These are phyloP conservation scores for Hirtodrosophila duncani DNA, from an alignment of 2,888 invertebrate genomes.

Conservation along the genomic window DNA sequence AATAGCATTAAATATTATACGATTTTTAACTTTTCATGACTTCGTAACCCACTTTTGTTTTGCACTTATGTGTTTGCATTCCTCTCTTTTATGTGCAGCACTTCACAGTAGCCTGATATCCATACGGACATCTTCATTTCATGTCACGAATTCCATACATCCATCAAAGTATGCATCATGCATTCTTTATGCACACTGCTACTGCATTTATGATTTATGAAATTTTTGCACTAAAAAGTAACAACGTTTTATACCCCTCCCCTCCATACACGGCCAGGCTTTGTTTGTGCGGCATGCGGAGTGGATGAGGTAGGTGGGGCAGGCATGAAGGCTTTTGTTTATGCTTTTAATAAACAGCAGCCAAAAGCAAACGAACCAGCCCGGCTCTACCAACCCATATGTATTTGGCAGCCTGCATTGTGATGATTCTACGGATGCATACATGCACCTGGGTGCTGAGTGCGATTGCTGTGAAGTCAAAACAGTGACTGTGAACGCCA, in stretches of 20 bases:
- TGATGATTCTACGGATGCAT: slow-evolving; percentile 32
- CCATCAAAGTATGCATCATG: slow-evolving; percentile 35
- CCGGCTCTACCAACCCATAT: slow-evolving; percentile 18
- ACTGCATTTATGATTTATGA: slow-evolving; percentile 59
- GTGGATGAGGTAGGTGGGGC: too few species aligned
- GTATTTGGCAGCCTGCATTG: slow-evolving; percentile 24
- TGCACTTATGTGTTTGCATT: too few species aligned
- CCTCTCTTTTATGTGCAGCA: background rate
- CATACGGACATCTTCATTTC: slow-evolving; percentile 14
- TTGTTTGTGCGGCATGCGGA: slow-evolving; percentile 20
- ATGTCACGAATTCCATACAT: slow-evolving; percentile 23
- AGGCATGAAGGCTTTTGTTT: slow-evolving; percentile 36
- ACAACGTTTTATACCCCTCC: too few species aligned
- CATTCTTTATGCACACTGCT: slow-evolving; percentile 19
- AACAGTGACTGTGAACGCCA: too few species aligned
- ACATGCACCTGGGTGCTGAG: too few species aligned
- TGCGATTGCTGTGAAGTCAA: too few species aligned
- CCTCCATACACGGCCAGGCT: slow-evolving; percentile 6
- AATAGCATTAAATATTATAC: too few species aligned
- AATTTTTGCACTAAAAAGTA: slow-evolving; percentile 64
- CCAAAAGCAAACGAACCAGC: background rate
- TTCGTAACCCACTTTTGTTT: too few species aligned
- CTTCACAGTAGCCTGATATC: background rate
- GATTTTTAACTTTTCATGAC: too few species aligned
- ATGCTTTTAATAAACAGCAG: slow-evolving; percentile 29